phyloP scores from a whole-genome alignment of 2,113 vertebrate species.

The Etia nguti region DNA sequence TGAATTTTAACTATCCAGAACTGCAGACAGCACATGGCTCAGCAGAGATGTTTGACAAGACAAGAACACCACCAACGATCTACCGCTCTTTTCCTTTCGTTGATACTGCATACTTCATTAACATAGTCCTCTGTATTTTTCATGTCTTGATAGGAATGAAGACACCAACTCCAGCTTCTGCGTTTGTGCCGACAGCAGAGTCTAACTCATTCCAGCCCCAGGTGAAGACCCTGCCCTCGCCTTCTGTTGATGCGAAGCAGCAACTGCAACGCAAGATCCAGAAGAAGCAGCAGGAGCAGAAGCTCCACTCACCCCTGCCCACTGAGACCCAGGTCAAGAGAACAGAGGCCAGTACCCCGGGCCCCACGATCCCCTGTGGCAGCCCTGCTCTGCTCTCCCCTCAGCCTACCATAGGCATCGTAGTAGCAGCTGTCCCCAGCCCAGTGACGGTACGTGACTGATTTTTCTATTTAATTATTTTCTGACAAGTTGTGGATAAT shows the following conservation, averaged over 20 bases:
- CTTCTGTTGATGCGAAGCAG: constrained; percentile 93
- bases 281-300: constrained; percentile 99
- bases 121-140: background rate
- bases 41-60: background rate
- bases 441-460: constrained; percentile 84
- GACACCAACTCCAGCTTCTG: constrained; percentile 88
- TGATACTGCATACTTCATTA: background rate
- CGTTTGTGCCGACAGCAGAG: constrained; percentile 94
- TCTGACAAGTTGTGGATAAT: background rate
- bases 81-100: background rate
- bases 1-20: background rate
- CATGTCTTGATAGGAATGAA: constrained; percentile 78
- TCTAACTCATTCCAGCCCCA: constrained; percentile 96
- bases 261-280: constrained; percentile 98
- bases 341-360: constrained; percentile 76
- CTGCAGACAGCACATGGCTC: background rate
- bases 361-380: constrained; percentile 82
- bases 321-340: constrained; percentile 84
- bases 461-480: background rate
- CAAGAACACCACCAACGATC: background rate
- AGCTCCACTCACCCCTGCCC: constrained; percentile 91
- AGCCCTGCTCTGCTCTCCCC: constrained; percentile 94
- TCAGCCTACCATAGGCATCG: constrained; percentile 96
- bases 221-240: constrained; percentile 92
- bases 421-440: constrained; percentile 92